Percentiles rank a stretch among this genome's conserved stretches.
Evolutionary conservation across 2,113 vertebrate species (phyloP).

Genomic region (Pica pica): DNA sequence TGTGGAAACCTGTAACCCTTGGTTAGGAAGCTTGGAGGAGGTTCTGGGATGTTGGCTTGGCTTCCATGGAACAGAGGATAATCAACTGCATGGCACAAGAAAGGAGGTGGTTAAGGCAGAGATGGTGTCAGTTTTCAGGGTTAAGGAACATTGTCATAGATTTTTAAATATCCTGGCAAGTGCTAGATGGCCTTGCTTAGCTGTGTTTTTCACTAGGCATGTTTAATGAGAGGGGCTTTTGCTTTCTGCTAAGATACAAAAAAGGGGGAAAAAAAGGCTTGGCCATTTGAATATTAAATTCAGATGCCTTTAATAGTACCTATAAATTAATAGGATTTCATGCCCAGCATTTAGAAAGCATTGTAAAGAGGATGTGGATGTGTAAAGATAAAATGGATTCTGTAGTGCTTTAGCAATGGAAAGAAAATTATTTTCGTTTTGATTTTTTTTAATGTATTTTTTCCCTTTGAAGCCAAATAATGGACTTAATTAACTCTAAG

Average conservation of each 20-base stretch:
- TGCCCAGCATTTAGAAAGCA: constrained; percentile 21
- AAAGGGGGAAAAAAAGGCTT: background rate
- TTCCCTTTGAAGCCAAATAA: constrained; percentile 55
- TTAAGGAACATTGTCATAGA: background rate
- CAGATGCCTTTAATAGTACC: constrained; percentile 26
- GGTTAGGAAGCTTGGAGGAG: background rate
- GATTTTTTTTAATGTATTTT: constrained; percentile 19
- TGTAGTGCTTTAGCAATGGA: background rate
- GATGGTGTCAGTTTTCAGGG: background rate
- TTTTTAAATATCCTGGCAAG: background rate
- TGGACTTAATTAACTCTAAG: constrained; percentile 52
- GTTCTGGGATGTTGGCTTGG: background rate
- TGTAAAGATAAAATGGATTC: constrained; percentile 54
- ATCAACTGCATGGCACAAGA: background rate
- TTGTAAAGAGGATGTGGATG: constrained; percentile 39
- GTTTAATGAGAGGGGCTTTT: background rate
- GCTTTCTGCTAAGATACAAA: background rate
- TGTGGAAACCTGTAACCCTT: background rate
- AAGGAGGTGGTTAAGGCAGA: background rate
- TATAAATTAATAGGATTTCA: constrained; percentile 62
- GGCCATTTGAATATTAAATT: constrained; percentile 29
- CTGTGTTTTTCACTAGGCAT: background rate
- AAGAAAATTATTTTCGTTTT: constrained; percentile 41
- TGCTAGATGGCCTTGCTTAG: background rate
- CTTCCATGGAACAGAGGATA: background rate